These are phyloP conservation scores for Emydoidea blandingii DNA, from an alignment of 2,797 vertebrate genomes.

Conservation along the genomic window DNA sequence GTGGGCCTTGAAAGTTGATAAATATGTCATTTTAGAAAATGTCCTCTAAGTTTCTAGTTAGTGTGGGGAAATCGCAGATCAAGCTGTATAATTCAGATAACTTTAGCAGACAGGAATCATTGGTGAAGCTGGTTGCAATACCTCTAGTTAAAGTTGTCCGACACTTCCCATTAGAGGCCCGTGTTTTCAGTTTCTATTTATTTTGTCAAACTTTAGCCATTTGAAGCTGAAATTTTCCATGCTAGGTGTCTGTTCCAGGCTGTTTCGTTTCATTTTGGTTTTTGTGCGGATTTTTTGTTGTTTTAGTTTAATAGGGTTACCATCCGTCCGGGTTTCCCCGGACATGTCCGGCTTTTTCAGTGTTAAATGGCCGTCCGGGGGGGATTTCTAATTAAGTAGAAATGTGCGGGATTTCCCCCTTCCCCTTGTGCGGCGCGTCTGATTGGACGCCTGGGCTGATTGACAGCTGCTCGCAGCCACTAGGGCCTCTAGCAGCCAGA, in stretches of 20 bases:
- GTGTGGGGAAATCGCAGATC: conserved; percentile 45
- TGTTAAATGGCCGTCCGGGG: too few relatives aligned
- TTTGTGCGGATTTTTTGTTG: neutral
- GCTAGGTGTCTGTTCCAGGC: neutral
- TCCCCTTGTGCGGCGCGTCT: too few relatives aligned
- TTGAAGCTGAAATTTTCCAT: neutral
- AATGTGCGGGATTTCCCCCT: too few relatives aligned
- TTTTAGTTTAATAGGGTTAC: neutral
- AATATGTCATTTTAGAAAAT: conserved; percentile 1
- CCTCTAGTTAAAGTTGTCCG: neutral
- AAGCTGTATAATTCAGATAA: conserved; percentile 27
- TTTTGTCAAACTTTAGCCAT: neutral
- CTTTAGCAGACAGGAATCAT: conserved; percentile 45
- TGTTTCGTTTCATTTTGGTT: neutral
- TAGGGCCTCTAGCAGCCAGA: too few relatives aligned
- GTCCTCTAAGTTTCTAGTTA: conserved; percentile 14
- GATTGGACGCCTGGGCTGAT: too few relatives aligned
- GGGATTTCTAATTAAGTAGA: too few relatives aligned
- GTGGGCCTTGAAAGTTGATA: neutral
- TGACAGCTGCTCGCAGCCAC: too few relatives aligned
- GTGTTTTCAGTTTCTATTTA: neutral
- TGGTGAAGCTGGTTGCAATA: conserved; percentile 9
- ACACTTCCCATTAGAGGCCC: neutral
- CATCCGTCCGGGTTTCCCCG: too few relatives aligned
- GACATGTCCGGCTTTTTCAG: too few relatives aligned